These are phyloP conservation scores for Axis porcinus DNA, from an alignment of 2,113 vertebrate species.

Conservation along the genomic window DNA sequence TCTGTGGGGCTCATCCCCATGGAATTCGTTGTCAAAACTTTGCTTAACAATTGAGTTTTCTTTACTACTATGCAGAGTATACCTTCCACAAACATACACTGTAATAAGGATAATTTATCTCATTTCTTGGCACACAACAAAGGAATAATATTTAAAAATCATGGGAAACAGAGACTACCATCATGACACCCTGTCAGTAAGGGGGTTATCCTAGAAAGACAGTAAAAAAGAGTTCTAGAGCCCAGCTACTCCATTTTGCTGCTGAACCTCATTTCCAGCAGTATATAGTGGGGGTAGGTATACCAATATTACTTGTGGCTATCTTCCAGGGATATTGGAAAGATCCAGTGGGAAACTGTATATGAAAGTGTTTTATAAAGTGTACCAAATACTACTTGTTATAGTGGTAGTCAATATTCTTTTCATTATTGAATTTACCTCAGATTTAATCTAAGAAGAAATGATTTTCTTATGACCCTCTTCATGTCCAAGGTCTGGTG, in stretches of 20 bases:
- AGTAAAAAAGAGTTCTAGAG: background rate
- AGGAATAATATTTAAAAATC: background rate
- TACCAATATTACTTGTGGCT: background rate
- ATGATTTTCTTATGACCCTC: background rate
- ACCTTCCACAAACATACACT: background rate
- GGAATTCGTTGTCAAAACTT: background rate
- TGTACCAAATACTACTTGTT: background rate
- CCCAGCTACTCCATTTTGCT: background rate
- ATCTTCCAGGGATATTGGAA: background rate
- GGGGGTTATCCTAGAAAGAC: background rate
- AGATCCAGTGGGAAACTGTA: background rate
- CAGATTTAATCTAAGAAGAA: background rate
- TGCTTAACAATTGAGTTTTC: background rate
- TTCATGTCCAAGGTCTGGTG: background rate
- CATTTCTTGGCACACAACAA: background rate
- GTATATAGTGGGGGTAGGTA: background rate
- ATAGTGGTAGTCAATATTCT: background rate
- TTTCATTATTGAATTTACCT: background rate
- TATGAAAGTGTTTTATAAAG: background rate
- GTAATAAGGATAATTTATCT: background rate
- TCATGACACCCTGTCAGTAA: background rate
- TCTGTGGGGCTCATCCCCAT: background rate
- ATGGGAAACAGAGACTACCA: background rate
- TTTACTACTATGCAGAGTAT: background rate
- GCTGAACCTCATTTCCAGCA: background rate